Evolutionary conservation across 2,113 vertebrate genomes (phyloP).

Genomic region (Sminthopsis crassicaudata): DNA sequence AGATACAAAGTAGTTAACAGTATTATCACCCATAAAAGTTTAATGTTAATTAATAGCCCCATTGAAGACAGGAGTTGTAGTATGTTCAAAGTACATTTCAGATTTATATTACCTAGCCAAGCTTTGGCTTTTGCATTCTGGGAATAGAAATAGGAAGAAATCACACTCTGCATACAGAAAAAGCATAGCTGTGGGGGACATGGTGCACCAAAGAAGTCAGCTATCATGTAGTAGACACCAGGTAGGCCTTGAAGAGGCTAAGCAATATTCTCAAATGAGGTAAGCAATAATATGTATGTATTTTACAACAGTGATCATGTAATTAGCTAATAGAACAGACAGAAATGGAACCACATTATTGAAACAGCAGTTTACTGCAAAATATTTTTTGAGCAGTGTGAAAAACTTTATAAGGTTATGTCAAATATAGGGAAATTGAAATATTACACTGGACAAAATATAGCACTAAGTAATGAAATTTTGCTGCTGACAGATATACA

Average conservation of each 20-base stretch:
- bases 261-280: not conserved
- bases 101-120: not conserved
- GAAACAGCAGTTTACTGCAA: not conserved
- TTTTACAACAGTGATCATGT: not conserved
- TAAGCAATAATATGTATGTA: not conserved
- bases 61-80: not conserved
- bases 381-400: not conserved
- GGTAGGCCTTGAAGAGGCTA: not conserved
- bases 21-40: not conserved
- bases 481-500: not conserved
- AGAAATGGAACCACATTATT: not conserved
- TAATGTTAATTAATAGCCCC: slow-evolving; percentile 5
- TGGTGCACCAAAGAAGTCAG: not conserved
- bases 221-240: not conserved
- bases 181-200: not conserved
- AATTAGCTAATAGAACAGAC: not conserved
- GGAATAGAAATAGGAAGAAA: not conserved
- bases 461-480: not conserved
- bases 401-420: not conserved
- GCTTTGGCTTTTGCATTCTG: slow-evolving; percentile 3
- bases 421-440: not conserved
- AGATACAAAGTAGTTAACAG: not conserved
- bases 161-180: not conserved
- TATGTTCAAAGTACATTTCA: not conserved
- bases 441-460: not conserved